These are phyloP conservation scores for Manis javanica DNA, from an alignment of 2,797 vertebrate genomes.

Conservation along the genomic window DNA sequence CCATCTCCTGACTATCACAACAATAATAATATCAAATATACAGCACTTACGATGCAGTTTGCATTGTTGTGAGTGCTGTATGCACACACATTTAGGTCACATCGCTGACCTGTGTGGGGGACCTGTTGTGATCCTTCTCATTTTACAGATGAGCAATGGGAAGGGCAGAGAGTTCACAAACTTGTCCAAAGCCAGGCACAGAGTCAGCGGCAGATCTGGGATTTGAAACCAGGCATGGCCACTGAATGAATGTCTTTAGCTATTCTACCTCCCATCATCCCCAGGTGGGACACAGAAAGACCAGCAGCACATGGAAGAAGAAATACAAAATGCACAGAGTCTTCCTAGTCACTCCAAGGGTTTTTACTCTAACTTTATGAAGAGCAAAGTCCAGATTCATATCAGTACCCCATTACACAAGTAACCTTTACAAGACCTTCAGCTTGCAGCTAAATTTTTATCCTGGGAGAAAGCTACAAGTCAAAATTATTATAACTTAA, in stretches of 20 bases:
- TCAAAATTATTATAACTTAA: not conserved
- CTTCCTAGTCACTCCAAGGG: not conserved
- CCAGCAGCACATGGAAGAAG: not conserved
- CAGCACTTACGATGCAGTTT: not conserved
- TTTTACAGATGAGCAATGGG: not conserved
- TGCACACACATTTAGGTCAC: not conserved
- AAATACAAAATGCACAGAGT: not conserved
- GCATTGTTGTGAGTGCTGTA: not conserved
- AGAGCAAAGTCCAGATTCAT: not conserved
- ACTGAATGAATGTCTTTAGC: fast-evolving
- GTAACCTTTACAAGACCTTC: conserved; percentile 3
- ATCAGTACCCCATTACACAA: not conserved
- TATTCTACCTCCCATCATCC: not conserved
- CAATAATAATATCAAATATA: not conserved
- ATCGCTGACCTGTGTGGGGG: not conserved
- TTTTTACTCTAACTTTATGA: not conserved
- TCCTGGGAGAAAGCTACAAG: not conserved
- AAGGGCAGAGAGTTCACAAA: not conserved
- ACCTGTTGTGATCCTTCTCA: not conserved
- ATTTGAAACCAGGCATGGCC: not conserved
- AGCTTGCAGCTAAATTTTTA: not conserved
- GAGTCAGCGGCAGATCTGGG: fast-evolving
- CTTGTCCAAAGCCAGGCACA: not conserved
- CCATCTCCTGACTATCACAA: not conserved
- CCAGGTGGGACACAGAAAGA: not conserved